Percentiles rank a stretch among this genome's conserved stretches.
Conservation (phyloP, 1,140 invertebrate genomes). For the Drosophila watanabei region DNA sequence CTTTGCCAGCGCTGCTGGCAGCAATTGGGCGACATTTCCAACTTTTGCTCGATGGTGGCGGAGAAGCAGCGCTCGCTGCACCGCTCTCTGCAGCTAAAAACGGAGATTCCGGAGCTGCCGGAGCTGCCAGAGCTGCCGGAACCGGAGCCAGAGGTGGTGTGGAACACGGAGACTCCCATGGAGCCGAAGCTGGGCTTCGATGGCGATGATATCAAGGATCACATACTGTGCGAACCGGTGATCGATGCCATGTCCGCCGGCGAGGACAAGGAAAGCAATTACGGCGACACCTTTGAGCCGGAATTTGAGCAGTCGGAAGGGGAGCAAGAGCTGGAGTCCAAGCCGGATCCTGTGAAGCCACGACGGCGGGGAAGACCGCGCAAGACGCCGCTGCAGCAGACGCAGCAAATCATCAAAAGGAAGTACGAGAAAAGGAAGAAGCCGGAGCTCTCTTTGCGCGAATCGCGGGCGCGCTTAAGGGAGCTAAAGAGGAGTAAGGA, state of each 20-base stretch:
- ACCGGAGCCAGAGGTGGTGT: constrained; percentile 64
- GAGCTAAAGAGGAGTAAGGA: constrained; percentile 28
- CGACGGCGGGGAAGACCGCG: constrained; percentile 29
- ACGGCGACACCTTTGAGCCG: constrained; percentile 43
- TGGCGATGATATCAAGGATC: constrained; percentile 63
- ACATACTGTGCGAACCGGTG: constrained; percentile 71
- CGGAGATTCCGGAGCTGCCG: constrained; percentile 55
- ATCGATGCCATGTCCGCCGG: constrained; percentile 56
- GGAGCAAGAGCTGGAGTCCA: neutral
- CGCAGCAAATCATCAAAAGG: constrained; percentile 40
- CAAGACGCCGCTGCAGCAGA: constrained; percentile 33
- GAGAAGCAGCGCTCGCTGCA: constrained; percentile 61
- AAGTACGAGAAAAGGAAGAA: constrained; percentile 44
- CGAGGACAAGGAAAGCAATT: constrained; percentile 21
- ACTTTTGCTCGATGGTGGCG: constrained; percentile 64
- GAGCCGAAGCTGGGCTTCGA: constrained; percentile 56
- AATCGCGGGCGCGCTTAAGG: constrained; percentile 47
- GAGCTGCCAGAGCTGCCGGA: constrained; percentile 59
- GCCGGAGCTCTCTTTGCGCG: constrained; percentile 36
- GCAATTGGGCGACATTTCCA: constrained; percentile 56
- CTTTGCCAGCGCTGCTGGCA: constrained; percentile 64
- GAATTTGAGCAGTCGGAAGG: constrained; percentile 19
- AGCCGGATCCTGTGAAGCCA: constrained; percentile 27
- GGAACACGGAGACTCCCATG: constrained; percentile 64
- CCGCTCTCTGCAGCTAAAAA: constrained; percentile 53